Evolutionary conservation across 2,888 invertebrate species (phyloP).

Genomic region (Aspidiotus destructor): DNA sequence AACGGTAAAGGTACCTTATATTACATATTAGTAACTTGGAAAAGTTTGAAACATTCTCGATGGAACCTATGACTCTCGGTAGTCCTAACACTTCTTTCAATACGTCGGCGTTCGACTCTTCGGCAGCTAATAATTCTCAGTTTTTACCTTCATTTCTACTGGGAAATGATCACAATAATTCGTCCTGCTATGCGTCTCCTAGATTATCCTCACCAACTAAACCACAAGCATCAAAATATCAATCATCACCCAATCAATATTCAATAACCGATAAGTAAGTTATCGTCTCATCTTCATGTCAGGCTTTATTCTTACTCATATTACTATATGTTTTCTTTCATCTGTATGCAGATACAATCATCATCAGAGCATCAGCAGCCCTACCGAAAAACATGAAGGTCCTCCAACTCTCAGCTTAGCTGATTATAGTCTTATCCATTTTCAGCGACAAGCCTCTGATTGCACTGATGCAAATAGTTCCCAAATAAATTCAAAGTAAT

Average conservation of each 20-base stretch:
- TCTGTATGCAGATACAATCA: no score
- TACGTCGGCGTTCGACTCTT: slow-evolving; percentile 17
- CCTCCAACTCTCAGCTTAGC: slow-evolving; percentile 25
- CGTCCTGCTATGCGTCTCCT: slow-evolving; percentile 16
- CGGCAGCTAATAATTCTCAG: slow-evolving; percentile 20
- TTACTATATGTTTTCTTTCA: no score
- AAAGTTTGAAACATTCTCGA: background rate
- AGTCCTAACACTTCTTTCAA: slow-evolving; percentile 22
- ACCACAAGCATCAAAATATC: slow-evolving; percentile 12
- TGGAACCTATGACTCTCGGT: slow-evolving; percentile 27
- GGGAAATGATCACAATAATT: slow-evolving; percentile 23
- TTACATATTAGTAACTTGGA: no score
- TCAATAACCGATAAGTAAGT: slow-evolving; percentile 17
- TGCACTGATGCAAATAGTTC: background rate
- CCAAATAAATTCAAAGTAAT: slow-evolving; percentile 5
- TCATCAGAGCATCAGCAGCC: no score
- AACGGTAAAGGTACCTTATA: no score
- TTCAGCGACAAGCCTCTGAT: background rate
- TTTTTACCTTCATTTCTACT: slow-evolving; percentile 26
- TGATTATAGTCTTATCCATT: slow-evolving; percentile 16
- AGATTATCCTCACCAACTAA: slow-evolving; percentile 18
- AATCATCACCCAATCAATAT: slow-evolving; percentile 9
- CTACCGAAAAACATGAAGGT: slow-evolving; percentile 23
- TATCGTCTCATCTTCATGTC: background rate
- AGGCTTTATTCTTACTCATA: background rate